Conservation (phyloP, 2,888 invertebrate genomes). For the Hedya salicella region DNA sequence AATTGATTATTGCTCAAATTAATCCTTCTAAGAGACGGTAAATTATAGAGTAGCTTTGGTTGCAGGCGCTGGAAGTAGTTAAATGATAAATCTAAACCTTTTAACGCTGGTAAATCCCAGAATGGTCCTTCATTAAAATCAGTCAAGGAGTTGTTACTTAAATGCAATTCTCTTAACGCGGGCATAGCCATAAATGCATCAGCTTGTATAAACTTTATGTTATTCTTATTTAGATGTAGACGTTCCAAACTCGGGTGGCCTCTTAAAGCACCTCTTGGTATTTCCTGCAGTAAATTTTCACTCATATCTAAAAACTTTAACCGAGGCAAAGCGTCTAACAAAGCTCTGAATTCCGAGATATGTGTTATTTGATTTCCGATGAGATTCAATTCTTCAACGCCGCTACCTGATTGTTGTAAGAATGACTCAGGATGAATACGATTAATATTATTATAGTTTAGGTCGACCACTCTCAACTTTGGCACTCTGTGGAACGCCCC, state of each 20-base stretch:
- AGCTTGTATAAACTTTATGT: conserved; percentile 89
- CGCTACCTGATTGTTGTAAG: conserved; percentile 89
- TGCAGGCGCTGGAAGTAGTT: conserved; percentile 90
- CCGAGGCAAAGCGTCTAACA: conserved; percentile 91
- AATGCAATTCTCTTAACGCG: conserved; percentile 91
- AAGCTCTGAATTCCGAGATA: conserved; percentile 89
- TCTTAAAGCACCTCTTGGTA: conserved; percentile 91
- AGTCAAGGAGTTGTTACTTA: conserved; percentile 92
- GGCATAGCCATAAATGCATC: conserved; percentile 94
- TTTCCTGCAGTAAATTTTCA: conserved; percentile 89
- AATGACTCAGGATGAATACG: conserved; percentile 93
- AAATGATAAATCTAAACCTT: conserved; percentile 92
- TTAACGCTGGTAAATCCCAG: conserved; percentile 93
- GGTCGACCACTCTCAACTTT: conserved; percentile 88
- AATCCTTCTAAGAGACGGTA: conserved; percentile 90
- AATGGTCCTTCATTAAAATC: conserved; percentile 90
- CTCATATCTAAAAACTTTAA: conserved; percentile 92
- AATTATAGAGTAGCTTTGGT: conserved; percentile 88
- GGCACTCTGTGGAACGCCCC: conserved; percentile 93
- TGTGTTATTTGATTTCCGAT: conserved; percentile 91
- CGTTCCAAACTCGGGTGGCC: conserved; percentile 93
- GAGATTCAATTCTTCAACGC: conserved; percentile 91
- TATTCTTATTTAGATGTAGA: conserved; percentile 92
- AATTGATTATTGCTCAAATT: conserved; percentile 91
- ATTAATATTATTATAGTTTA: conserved; percentile 90